Evolutionary conservation across 2,888 invertebrate species (phyloP).

Genomic region (Lasius platythorax): DNA sequence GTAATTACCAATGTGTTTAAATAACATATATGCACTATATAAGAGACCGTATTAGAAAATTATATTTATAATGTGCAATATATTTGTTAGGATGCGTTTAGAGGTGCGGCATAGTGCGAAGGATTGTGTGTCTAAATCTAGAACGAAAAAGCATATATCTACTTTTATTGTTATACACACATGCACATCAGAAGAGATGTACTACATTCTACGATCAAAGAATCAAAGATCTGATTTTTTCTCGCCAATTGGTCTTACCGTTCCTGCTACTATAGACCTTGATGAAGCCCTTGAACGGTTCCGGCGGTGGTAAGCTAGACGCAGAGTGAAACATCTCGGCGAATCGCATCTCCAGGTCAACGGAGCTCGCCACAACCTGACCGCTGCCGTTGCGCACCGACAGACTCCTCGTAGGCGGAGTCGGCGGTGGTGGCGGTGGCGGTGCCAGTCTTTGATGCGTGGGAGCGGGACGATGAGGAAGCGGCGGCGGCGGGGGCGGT

Average conservation of each 20-base stretch:
- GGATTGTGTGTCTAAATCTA: neutral
- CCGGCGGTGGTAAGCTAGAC: constrained; percentile 90
- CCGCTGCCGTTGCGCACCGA: constrained; percentile 85
- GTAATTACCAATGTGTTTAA: constrained; percentile 1
- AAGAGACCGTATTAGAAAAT: neutral
- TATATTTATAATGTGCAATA: constrained; percentile 1
- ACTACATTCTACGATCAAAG: constrained; percentile 46
- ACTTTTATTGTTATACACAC: neutral
- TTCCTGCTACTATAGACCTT: constrained; percentile 91
- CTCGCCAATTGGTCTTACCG: constrained; percentile 84
- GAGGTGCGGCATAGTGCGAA: constrained; percentile 11
- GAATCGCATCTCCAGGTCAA: constrained; percentile 91
- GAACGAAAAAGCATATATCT: neutral
- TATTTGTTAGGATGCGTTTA: neutral
- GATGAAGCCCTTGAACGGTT: constrained; percentile 89
- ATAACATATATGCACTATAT: neutral
- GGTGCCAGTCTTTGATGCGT: constrained; percentile 77
- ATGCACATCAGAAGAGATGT: neutral
- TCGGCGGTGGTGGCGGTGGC: constrained; percentile 84
- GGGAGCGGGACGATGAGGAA: constrained; percentile 80
- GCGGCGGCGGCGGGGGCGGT: constrained; percentile 84
- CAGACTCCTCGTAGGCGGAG: constrained; percentile 86
- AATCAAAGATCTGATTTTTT: constrained; percentile 22
- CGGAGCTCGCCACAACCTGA: constrained; percentile 77
- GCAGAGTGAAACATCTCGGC: constrained; percentile 89